phyloP scores from a whole-genome alignment of 53 echinoderm and acorn worm genomes.

The Antedon mediterranea region DNA sequence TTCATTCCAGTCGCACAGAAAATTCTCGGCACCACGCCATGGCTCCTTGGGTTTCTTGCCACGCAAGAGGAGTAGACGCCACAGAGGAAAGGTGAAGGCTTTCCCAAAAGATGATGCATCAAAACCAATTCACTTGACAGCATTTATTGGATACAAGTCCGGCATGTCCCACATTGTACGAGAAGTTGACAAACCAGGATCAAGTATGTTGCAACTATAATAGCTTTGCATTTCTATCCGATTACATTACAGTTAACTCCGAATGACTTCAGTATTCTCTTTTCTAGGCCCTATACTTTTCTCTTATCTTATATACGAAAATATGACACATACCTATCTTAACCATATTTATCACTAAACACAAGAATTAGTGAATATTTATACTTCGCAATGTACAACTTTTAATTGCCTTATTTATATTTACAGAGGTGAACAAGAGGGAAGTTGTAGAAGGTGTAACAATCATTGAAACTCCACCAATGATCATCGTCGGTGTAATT shows the following conservation, averaged over 20 bases:
- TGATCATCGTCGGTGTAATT: slow-evolving; percentile 83
- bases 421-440: slow-evolving; percentile 88
- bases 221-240: too few species aligned
- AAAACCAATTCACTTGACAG: slow-evolving; percentile 89
- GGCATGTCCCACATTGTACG: slow-evolving; percentile 98
- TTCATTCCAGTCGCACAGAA: slow-evolving; percentile 76
- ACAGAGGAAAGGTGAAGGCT: slow-evolving; percentile 91
- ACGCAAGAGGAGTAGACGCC: slow-evolving; percentile 73
- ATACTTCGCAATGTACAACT: background rate
- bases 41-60: slow-evolving; percentile 98
- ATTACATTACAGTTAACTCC: too few species aligned
- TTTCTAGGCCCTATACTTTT: too few species aligned
- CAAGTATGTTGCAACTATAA: slow-evolving; percentile 52
- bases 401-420: slow-evolving; percentile 1
- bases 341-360: background rate
- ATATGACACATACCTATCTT: background rate
- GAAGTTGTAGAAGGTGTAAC: slow-evolving; percentile 91
- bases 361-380: too few species aligned
- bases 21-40: slow-evolving; percentile 97
- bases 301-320: too few species aligned
- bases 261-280: too few species aligned
- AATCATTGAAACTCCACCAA: slow-evolving; percentile 85
- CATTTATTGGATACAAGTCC: slow-evolving; percentile 97
- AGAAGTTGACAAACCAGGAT: slow-evolving; percentile 91
- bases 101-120: slow-evolving; percentile 95